phyloP scores from a whole-genome alignment of 2,113 vertebrate genomes.

The Rutilus rutilus region DNA sequence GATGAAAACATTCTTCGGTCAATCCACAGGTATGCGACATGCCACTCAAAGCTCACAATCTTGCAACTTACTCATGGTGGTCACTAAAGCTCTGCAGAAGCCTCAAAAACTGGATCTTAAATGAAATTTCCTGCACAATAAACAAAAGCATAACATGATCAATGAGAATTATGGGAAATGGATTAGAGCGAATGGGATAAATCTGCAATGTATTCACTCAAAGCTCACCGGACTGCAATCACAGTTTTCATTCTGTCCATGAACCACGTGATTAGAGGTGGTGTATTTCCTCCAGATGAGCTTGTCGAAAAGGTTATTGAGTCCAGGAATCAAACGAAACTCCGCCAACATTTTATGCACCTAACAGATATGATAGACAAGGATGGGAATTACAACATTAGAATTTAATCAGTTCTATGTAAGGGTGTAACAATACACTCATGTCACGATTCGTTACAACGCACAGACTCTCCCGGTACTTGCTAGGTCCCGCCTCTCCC shows the following conservation, averaged over 20 bases:
- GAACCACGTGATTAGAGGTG: conserved; percentile 88
- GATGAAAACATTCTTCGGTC: neutral
- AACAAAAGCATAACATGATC: neutral
- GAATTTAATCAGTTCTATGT: neutral
- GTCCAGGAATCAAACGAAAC: conserved; percentile 94
- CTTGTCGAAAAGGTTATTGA: conserved; percentile 98
- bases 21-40: neutral
- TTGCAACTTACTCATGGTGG: conserved; percentile 92
- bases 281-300: conserved; percentile 96
- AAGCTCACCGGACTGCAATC: conserved; percentile 94
- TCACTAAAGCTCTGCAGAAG: conserved; percentile 99
- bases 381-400: neutral
- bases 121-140: conserved; percentile 89
- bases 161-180: neutral
- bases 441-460: too few species aligned
- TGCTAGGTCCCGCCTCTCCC: too few species aligned
- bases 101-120: conserved; percentile 98
- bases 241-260: conserved; percentile 97
- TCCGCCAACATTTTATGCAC: conserved; percentile 98
- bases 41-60: neutral
- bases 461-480: too few species aligned
- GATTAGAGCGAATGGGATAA: neutral
- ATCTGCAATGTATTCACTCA: neutral
- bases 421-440: neutral
- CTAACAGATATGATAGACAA: conserved; percentile 68